Evolutionary conservation across 2,797 vertebrate species (phyloP).

Genomic region (Perodicticus potto): DNA sequence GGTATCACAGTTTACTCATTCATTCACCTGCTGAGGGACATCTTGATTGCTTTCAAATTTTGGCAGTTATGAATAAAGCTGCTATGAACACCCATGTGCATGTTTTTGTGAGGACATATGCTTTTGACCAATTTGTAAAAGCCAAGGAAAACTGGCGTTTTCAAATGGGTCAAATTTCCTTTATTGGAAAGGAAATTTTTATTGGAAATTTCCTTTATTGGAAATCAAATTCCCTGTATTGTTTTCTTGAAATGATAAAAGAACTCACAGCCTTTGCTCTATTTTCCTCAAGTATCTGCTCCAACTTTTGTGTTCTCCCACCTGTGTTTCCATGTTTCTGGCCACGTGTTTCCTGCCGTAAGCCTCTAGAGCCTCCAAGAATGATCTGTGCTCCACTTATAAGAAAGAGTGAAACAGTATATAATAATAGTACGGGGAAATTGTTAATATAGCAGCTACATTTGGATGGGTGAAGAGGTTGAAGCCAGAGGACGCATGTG

Average conservation of each 20-base stretch:
- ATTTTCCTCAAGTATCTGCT: not conserved
- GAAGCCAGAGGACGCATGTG: not conserved
- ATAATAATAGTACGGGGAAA: not conserved
- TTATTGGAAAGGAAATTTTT: no score
- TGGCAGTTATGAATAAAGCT: not conserved
- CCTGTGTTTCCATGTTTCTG: not conserved
- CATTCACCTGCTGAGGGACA: not conserved
- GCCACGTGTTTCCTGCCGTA: not conserved
- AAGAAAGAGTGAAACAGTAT: not conserved
- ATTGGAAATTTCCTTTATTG: no score
- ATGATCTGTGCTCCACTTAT: not conserved
- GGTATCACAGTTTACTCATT: not conserved
- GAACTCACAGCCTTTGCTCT: not conserved
- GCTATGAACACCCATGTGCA: not conserved
- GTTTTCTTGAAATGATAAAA: not conserved
- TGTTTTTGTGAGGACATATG: not conserved
- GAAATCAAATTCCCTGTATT: constrained; percentile 10
- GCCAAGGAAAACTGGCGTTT: not conserved
- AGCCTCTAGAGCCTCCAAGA: not conserved
- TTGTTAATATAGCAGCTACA: not conserved
- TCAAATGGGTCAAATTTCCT: no score
- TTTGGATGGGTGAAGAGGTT: not conserved
- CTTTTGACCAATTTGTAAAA: constrained; percentile 40
- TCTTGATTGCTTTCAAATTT: not conserved
- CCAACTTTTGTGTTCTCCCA: not conserved